Evolutionary conservation across 2,888 invertebrate species (phyloP).

Genomic region (Hymenopus coronatus): DNA sequence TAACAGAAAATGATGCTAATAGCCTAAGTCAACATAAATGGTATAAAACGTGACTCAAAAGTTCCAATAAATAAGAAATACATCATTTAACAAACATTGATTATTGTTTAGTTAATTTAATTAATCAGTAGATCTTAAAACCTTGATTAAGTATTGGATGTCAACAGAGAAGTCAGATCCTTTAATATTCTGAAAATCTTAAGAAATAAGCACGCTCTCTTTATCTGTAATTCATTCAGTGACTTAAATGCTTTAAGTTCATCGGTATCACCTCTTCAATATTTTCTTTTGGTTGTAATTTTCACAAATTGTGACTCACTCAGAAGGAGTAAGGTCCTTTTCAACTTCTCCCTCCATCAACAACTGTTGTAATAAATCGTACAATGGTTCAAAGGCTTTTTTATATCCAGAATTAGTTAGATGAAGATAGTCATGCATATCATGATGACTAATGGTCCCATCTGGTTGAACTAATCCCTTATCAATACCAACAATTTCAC

Average conservation of each 20-base stretch:
- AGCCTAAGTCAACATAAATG: not conserved
- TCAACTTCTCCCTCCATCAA: conserved; percentile 67
- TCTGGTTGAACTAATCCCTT: conserved; percentile 74
- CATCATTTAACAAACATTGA: not conserved
- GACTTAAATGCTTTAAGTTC: not conserved
- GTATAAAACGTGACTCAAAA: not conserved
- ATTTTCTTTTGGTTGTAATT: not conserved
- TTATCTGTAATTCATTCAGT: not conserved
- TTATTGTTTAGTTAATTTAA: not conserved
- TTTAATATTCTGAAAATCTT: not conserved
- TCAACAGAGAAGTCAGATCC: not conserved
- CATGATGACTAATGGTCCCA: conserved; percentile 81
- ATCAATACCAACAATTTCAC: conserved; percentile 76
- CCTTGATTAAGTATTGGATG: not conserved
- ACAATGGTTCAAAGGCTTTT: conserved; percentile 82
- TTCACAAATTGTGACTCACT: not conserved
- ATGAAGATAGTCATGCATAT: conserved; percentile 90
- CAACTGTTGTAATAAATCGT: conserved; percentile 75
- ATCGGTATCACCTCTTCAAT: not conserved
- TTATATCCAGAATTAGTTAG: conserved; percentile 82
- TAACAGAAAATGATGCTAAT: not conserved
- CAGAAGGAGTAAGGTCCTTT: conserved; percentile 41
- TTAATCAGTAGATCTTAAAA: not conserved
- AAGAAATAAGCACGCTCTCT: not conserved
- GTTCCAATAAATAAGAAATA: not conserved